A percentile compares a stretch with the other conserved stretches of the same genome.
Conservation (phyloP, 2,113 vertebrate genomes). For the Sceloporus tristichus region DNA sequence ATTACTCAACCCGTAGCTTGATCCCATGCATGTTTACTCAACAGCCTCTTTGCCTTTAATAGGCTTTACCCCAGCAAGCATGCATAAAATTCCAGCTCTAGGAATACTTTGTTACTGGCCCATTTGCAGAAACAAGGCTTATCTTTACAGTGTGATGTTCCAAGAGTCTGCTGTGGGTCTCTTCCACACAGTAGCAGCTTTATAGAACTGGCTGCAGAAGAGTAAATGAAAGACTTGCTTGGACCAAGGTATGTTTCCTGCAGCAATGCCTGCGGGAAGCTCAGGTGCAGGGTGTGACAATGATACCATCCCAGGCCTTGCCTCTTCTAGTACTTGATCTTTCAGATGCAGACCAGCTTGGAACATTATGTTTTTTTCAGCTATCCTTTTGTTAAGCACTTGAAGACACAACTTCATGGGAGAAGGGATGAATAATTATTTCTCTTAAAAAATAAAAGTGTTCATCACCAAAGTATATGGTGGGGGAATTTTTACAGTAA, state of each 20-base stretch:
- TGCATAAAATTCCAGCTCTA: neutral
- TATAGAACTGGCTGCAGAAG: neutral
- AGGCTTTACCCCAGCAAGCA: neutral
- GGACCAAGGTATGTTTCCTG: neutral
- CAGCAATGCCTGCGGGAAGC: neutral
- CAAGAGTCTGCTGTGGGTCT: neutral
- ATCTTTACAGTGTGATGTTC: neutral
- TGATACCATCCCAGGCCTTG: neutral
- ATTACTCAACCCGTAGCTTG: neutral
- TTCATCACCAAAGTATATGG: too few species aligned
- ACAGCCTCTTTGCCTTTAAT: neutral
- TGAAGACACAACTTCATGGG: neutral
- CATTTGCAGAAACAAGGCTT: neutral
- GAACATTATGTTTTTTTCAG: neutral
- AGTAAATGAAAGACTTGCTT: neutral
- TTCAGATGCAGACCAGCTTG: neutral
- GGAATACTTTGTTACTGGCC: neutral
- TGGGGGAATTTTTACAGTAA: neutral
- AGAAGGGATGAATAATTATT: neutral
- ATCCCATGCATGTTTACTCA: neutral
- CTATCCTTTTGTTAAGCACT: neutral
- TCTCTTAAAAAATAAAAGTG: neutral
- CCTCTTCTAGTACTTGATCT: neutral
- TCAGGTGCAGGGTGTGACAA: neutral
- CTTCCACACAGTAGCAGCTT: neutral